Conservation (phyloP, 1,140 invertebrate species). For the Drosophila sp. region DNA sequence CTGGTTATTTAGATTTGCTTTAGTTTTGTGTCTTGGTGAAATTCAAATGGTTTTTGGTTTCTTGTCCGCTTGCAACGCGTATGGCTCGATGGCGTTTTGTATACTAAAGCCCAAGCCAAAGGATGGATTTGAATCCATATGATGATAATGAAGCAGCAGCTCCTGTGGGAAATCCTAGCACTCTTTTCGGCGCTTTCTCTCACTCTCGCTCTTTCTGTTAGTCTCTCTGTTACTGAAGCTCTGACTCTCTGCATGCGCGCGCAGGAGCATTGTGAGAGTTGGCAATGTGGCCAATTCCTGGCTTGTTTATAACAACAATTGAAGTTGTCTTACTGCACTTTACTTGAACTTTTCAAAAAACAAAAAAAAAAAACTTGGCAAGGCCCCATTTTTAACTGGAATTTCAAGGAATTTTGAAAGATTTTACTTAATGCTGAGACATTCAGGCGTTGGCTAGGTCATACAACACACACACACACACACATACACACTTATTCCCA, state of each 20-base stretch:
- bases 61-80: constrained; percentile 44
- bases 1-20: constrained; percentile 4
- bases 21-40: neutral
- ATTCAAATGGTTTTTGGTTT: neutral
- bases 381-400: constrained; percentile 29
- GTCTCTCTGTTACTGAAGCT: too few relatives aligned
- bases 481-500: constrained; percentile 23
- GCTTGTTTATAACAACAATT: constrained; percentile 72
- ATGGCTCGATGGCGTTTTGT: constrained; percentile 59
- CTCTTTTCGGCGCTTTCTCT: constrained; percentile 13
- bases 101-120: constrained; percentile 60
- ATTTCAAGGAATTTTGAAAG: constrained; percentile 69
- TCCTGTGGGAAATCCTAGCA: constrained; percentile 65
- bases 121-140: constrained; percentile 28
- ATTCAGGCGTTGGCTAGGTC: constrained; percentile 56
- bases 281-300: constrained; percentile 48
- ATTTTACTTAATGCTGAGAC: constrained; percentile 56
- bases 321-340: constrained; percentile 33
- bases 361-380: constrained; percentile 24
- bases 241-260: constrained; percentile 53
- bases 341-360: constrained; percentile 24
- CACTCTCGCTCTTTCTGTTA: neutral
- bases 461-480: constrained; percentile 38
- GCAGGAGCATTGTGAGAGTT: constrained; percentile 54
- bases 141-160: constrained; percentile 48